Conservation (phyloP, 2,113 vertebrate genomes). For the Petrocephalus microphthalmus region DNA sequence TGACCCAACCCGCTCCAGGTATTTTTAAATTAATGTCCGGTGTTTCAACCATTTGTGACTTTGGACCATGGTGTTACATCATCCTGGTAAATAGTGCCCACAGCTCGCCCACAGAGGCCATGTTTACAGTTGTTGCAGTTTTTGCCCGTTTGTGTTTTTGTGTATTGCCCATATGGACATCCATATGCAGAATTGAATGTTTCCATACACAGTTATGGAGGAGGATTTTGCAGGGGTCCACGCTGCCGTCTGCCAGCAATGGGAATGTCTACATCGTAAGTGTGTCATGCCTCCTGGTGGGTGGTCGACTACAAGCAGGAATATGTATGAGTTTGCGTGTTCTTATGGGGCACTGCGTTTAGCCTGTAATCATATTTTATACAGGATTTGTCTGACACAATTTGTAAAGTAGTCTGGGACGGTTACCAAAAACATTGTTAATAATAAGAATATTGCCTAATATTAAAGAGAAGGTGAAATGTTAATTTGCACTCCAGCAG, state of each 20-base stretch:
- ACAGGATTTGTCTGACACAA: not conserved
- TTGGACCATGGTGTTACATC: not conserved
- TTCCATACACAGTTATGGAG: not conserved
- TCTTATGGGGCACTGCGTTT: not conserved
- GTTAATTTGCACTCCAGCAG: not conserved
- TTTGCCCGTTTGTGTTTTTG: not conserved
- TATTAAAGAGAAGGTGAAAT: not conserved
- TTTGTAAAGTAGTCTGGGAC: not conserved
- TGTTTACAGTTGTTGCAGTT: not conserved
- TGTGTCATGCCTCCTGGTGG: not conserved
- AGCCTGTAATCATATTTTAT: not conserved
- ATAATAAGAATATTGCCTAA: not conserved
- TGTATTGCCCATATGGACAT: not conserved
- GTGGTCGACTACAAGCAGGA: not conserved
- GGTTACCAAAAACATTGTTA: not conserved
- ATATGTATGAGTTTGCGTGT: not conserved
- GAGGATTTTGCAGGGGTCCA: not conserved
- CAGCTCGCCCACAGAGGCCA: not conserved
- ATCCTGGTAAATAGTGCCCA: not conserved
- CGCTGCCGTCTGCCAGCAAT: not conserved
- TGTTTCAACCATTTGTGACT: not conserved
- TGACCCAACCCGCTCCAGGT: not conserved
- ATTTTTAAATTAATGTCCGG: not conserved
- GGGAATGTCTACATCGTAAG: not conserved
- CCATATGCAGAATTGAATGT: not conserved